Percentiles rank a stretch among this genome's conserved stretches.
Conservation (phyloP, 2,113 vertebrate genomes). For the Dunckerocampus dactyliophorus region DNA sequence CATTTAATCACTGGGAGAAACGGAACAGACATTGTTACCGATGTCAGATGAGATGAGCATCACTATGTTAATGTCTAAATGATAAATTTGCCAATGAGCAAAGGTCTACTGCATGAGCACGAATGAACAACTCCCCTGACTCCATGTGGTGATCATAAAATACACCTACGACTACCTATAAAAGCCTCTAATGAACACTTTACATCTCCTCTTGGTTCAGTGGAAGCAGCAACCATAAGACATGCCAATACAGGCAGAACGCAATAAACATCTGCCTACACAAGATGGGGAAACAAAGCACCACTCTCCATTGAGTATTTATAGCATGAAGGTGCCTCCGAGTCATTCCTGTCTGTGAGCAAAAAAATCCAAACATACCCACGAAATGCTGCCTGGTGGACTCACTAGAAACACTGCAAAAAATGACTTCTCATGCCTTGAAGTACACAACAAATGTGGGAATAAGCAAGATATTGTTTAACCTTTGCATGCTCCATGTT, state of each 20-base stretch:
- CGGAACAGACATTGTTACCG: not conserved
- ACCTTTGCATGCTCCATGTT: too few species aligned
- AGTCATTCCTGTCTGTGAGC: not conserved
- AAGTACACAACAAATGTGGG: not conserved
- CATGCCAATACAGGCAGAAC: not conserved
- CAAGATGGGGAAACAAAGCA: not conserved
- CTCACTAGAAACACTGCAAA: not conserved
- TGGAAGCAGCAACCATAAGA: conserved; percentile 1
- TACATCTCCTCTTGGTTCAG: not conserved
- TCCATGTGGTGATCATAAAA: not conserved
- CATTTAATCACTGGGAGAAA: not conserved
- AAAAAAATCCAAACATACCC: not conserved
- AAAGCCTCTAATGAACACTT: not conserved
- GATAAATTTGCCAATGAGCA: not conserved
- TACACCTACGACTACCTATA: not conserved
- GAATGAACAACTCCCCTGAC: not conserved
- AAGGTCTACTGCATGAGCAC: not conserved
- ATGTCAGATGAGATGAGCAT: not conserved
- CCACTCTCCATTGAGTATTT: not conserved
- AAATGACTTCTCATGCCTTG: not conserved
- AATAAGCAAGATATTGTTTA: not conserved
- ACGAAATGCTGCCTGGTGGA: not conserved
- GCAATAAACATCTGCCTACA: not conserved
- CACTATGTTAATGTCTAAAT: not conserved
- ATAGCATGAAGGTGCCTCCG: not conserved